phyloP scores from a whole-genome alignment of 1,140 invertebrate species.

The Nilaparvata lugens region DNA sequence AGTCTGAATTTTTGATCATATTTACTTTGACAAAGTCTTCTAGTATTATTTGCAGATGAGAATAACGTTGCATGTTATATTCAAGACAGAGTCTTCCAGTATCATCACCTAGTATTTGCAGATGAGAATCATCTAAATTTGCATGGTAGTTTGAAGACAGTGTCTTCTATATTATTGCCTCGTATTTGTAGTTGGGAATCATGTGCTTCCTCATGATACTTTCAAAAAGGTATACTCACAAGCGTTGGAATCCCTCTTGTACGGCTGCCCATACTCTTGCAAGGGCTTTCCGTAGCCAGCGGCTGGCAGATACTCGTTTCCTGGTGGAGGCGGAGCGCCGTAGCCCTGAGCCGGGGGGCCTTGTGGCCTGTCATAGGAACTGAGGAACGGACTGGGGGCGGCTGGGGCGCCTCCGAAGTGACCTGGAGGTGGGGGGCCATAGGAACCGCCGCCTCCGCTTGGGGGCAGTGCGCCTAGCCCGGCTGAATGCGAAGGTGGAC shows the following conservation, averaged over 20 bases:
- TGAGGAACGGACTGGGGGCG: background rate
- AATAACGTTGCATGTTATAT: too few species aligned
- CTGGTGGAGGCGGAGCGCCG: background rate
- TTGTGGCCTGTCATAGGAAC: background rate
- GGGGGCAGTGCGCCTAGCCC: background rate
- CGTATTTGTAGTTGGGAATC: too few species aligned
- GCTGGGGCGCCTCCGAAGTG: background rate
- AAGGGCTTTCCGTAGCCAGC: background rate
- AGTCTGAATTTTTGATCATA: too few species aligned
- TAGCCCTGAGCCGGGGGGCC: constrained; percentile 1
- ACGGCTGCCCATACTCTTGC: background rate
- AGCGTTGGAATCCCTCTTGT: constrained; percentile 2
- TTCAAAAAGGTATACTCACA: too few species aligned
- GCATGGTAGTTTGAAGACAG: too few species aligned
- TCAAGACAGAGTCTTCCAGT: too few species aligned
- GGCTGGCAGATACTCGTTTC: background rate
- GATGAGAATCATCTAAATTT: too few species aligned
- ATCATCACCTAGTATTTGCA: too few species aligned
- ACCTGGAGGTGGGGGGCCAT: constrained; percentile 4
- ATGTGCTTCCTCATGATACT: too few species aligned
- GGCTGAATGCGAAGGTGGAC: constrained; percentile 1
- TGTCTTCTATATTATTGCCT: too few species aligned
- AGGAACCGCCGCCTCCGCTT: constrained; percentile 1
- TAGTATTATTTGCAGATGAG: too few species aligned
- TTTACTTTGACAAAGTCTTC: too few species aligned